Evolutionary conservation across 2,113 vertebrate genomes (phyloP), one percentile per base, ranked within the genome.

Genomic region (Tachysurus vachellii): DNA sequence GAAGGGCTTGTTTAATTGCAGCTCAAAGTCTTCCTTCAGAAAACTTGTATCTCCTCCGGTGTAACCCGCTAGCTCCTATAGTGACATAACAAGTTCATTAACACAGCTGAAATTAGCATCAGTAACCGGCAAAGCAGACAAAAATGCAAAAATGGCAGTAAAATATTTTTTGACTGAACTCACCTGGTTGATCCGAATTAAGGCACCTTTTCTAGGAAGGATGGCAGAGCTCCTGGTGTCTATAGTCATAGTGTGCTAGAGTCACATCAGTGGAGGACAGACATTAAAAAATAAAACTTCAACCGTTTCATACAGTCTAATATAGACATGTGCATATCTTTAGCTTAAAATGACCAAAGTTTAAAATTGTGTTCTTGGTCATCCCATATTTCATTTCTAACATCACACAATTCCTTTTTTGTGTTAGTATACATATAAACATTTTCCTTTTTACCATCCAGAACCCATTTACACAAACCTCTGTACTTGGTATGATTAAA

Each of bases 151-250:
- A 14, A 75, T 17, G 6, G 9, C 53, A 56, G 4, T 9, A 53
- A 17, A 85, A 19, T 61, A 66, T 23, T 53, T 11, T 50, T 19
- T 82, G 44, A 2, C 9, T 42, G 21, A 17, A 88, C 91, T 88
- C 4, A 95, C 98, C 97, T 99, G 97, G 94, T 97, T 99, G 83
- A 99, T 93, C 87, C 98, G 98, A 61, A 99, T 93, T 94, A 99
- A 93, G 91, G 97, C 96, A 36, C 98, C 98, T 92, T 92, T 95
- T 91, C 88, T 96, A 3, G 98, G 98, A 84, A 99, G 91, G 90
- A 99, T 99, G 7, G 96, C 94, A 11, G 97, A 98, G 86, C 97
- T 99, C 85, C 98, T 96, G 1, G 96, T 97, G 92, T 99, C 98
- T 2, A 99, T 89, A 0, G 97, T 94, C 96, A 99, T 95, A 0